These are phyloP conservation scores for Alcis repandata DNA, from an alignment of 2,888 invertebrate species.

Conservation along the genomic window DNA sequence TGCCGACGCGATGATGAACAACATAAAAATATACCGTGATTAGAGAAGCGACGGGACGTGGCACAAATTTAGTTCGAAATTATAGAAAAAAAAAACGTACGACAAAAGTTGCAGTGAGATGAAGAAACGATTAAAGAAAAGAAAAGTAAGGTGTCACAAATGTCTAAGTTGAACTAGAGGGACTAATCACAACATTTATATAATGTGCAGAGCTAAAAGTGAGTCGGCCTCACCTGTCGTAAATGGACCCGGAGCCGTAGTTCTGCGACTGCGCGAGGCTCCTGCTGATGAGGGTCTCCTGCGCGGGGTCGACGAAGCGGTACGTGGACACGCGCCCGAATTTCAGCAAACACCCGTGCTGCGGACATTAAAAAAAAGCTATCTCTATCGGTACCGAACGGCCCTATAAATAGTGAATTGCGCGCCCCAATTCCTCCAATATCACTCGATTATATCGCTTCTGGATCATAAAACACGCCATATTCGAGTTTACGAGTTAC, in stretches of 20 bases:
- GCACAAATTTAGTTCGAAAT: constrained; percentile 57
- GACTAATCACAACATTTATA: constrained; percentile 67
- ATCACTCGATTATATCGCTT: constrained; percentile 23
- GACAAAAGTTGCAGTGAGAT: constrained; percentile 63
- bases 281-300: constrained; percentile 92
- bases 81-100: constrained; percentile 51
- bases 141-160: constrained; percentile 38
- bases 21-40: constrained; percentile 71
- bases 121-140: constrained; percentile 46
- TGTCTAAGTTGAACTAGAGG: constrained; percentile 54
- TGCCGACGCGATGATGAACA: constrained; percentile 78
- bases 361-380: constrained; percentile 47
- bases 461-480: constrained; percentile 11
- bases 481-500: constrained; percentile 23
- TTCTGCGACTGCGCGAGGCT: constrained; percentile 91
- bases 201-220: constrained; percentile 19
- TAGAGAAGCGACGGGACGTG: constrained; percentile 67
- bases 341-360: constrained; percentile 94
- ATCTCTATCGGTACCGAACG: constrained; percentile 23
- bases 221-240: constrained; percentile 90
- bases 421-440: constrained; percentile 20
- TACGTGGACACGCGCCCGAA: constrained; percentile 95
- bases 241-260: constrained; percentile 91
- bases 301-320: constrained; percentile 93
- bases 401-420: constrained; percentile 20